These are phyloP conservation scores for Aradus depressus DNA, from an alignment of 2,888 invertebrate genomes.

Conservation along the genomic window DNA sequence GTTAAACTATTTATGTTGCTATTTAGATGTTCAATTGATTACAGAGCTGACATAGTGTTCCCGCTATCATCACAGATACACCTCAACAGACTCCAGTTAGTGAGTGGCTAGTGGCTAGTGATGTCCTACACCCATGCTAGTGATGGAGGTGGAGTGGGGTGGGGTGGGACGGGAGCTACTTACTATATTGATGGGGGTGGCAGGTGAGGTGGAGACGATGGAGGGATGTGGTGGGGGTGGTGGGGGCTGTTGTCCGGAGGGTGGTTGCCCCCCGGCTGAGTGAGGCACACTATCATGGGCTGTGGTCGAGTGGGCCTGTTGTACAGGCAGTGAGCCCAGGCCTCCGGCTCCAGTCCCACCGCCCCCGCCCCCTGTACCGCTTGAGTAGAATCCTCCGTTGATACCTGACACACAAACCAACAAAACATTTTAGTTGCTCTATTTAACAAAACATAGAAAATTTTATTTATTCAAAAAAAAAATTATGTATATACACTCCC, in stretches of 20 bases:
- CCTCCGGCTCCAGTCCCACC: constrained; percentile 55
- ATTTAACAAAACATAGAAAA: too few species aligned
- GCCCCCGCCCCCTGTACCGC: constrained; percentile 46
- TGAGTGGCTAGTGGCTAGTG: not conserved
- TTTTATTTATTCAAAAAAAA: too few species aligned
- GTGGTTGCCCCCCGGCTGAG: constrained; percentile 35
- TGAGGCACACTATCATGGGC: constrained; percentile 56
- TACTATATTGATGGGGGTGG: constrained; percentile 15
- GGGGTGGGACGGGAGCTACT: constrained; percentile 2
- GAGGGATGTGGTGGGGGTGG: constrained; percentile 39
- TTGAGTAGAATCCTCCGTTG: constrained; percentile 31
- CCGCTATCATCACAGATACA: not conserved
- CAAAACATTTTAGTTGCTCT: too few species aligned
- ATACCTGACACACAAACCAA: constrained; percentile 24
- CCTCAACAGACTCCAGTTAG: not conserved
- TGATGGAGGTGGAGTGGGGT: not conserved
- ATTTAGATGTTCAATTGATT: too few species aligned
- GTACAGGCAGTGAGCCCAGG: constrained; percentile 52
- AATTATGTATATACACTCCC: too few species aligned
- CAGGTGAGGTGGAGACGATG: constrained; percentile 35
- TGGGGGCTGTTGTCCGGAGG: constrained; percentile 32
- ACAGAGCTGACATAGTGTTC: too few species aligned
- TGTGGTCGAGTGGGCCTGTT: constrained; percentile 83
- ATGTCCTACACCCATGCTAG: not conserved
- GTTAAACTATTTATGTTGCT: too few species aligned